Evolutionary conservation across 2,888 invertebrate genomes (phyloP), one percentile per base, ranked within the genome.

Genomic region (Netelia fuscicornis): DNA sequence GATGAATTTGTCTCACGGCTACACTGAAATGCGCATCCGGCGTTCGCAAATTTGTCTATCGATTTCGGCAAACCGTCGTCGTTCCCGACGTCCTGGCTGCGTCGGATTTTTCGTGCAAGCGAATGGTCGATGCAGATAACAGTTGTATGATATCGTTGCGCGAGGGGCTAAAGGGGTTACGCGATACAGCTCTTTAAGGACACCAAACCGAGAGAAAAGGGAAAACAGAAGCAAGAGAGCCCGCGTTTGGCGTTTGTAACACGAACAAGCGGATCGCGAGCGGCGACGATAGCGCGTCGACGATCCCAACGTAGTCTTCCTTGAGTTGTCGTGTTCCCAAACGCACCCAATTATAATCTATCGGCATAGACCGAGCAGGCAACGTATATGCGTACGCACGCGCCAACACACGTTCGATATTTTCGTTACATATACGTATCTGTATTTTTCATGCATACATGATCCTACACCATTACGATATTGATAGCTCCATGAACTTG

Each of bases 91-190:
- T 20, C 1, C 44, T 67, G 17, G 42, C 30, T 52, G 37, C 37
- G 68, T 78, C 68, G 52, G 44, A 56, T 72, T 56, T 42, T n/a
- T 58, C 58, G 8, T 9, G 5, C 64, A 25, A 25, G 79, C 79
- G 72, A 79, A 80, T 80, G 71, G 56, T 71, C 68, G 60, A 30
- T 30, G 54, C 25, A 37, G 76, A 65, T 76, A 37, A 54, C 54
- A 37, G 70, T 48, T 30, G 42, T 44, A 44, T 30, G 42, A 37
- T 10, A 37, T 6, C 37, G 37, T 37, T 6, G 37, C 37, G 8
- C 37, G 37, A 37, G 37, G 37, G 37, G 37, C 37, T 37, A 37
- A 37, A 6, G 37, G 37, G 37, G 8, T 37, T 37, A 37, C 37
- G 37, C 37, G 37, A 37, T 37, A 37, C 37, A 37, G 8, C 42